phyloP scores from a whole-genome alignment of 2,797 vertebrate species.

The Hypotaenidia philippensis region DNA sequence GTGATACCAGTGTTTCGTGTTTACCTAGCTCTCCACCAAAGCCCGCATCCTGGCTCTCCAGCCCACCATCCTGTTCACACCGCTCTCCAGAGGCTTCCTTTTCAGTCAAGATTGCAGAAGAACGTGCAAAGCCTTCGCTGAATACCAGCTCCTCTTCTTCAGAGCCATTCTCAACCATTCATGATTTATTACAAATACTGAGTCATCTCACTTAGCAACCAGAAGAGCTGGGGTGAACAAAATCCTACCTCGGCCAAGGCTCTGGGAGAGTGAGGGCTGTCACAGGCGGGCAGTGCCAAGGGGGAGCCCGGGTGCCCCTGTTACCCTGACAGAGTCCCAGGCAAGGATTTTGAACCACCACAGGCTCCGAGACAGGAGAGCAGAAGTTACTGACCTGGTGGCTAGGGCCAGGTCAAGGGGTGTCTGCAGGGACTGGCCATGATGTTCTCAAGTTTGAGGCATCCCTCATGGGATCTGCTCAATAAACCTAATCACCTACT shows the following conservation, averaged over 20 bases:
- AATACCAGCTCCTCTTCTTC: neutral
- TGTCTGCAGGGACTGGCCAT: fast-evolving
- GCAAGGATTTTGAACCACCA: neutral
- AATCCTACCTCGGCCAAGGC: neutral
- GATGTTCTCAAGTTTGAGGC: neutral
- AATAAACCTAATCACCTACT: neutral
- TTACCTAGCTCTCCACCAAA: neutral
- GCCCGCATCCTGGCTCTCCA: neutral
- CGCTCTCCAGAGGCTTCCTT: neutral
- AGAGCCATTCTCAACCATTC: neutral
- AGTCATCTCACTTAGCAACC: neutral
- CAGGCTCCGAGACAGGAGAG: neutral
- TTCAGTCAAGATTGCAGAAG: neutral
- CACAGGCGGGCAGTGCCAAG: fast-evolving
- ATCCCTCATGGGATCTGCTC: neutral
- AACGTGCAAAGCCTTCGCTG: neutral
- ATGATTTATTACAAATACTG: neutral
- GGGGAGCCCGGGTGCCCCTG: neutral
- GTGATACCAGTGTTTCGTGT: neutral
- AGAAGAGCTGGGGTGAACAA: neutral
- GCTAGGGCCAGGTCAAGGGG: neutral
- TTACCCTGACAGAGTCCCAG: neutral
- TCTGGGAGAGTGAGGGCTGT: neutral
- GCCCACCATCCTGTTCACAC: neutral
- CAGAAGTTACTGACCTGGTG: neutral